Evolutionary conservation across 1,140 invertebrate genomes (phyloP), one percentile per base, ranked within the genome.

Genomic region (Tribolium madens): DNA sequence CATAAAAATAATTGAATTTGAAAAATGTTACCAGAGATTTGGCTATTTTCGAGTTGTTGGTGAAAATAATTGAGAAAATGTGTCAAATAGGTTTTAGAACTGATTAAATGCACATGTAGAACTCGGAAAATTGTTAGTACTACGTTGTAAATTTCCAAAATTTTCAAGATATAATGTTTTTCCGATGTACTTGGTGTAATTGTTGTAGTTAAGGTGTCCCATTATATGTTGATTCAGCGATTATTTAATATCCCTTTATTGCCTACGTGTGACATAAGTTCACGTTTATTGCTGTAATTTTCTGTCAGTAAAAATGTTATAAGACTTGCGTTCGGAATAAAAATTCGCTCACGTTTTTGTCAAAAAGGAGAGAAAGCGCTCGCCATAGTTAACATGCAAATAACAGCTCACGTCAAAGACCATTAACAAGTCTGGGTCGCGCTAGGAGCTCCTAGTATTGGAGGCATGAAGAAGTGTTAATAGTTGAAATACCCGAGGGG

Each of bases 401-500:
- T 60, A 60, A 60, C 18, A 60, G 53, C 53, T 60, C 53, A 60
- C 53, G 53, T 60, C 53, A 60, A 60, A 60, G 17, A 60, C 21
- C 53, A 60, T 60, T 60, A 60, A 60, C 53, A 60, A 60, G 53
- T 60, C 53, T 60, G 18, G 53, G 53, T 60, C 53, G 18, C 53
- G 17, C 26, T 60, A 26, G 53, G 21, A 57, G 53, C 53, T 60
- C 53, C 53, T 15, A 60, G 53, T 60, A 17, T 60, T 60, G 7
- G 53, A 60, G 53, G 18, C 53, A 60, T 53, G 50, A 53, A 70
- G 69, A 71, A 47, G 69, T 71, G 69, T 50, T 71, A 71, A 71
- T 71, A 71, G 47, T 71, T 15, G 42, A 14, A 50, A 36, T 47
- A 71, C 69, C 69, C 42, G 69, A 71, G 69, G 69, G 42, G 69